A percentile compares a stretch with the other conserved stretches of the same genome.
Evolutionary conservation across 2,888 invertebrate species (phyloP).

Genomic region (Drosophila birchii): DNA sequence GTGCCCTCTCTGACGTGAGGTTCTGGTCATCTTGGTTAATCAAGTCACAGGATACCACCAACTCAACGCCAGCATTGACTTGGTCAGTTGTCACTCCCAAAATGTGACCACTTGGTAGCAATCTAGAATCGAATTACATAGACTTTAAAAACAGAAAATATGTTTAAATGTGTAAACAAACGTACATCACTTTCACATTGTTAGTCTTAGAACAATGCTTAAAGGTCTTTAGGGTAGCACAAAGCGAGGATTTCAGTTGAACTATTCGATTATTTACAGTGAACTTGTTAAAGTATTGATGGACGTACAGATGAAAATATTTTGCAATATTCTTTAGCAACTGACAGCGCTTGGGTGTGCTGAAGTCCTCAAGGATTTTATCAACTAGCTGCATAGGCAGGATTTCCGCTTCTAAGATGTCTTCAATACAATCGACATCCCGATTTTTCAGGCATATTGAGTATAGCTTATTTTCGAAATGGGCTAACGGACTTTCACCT

Average conservation of each 20-base stretch:
- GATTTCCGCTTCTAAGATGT: constrained; percentile 10
- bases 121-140: constrained; percentile 26
- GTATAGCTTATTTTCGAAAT: constrained; percentile 31
- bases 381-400: background rate
- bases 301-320: constrained; percentile 35
- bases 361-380: constrained; percentile 17
- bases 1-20: background rate
- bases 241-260: constrained; percentile 33
- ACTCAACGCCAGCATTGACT: constrained; percentile 45
- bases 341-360: constrained; percentile 38
- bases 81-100: constrained; percentile 32
- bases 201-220: constrained; percentile 12
- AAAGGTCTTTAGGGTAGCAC: constrained; percentile 21
- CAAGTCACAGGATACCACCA: constrained; percentile 17
- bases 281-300: constrained; percentile 35
- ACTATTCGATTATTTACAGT: background rate
- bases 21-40: constrained; percentile 8
- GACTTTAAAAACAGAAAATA: constrained; percentile 2
- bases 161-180: constrained; percentile 38
- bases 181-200: constrained; percentile 55
- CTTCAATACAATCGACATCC: constrained; percentile 20
- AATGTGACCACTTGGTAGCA: constrained; percentile 29
- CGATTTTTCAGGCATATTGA: constrained; percentile 10
- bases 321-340: constrained; percentile 15
- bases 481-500: constrained; percentile 21